These are phyloP conservation scores for Mesitornis unicolor DNA, from an alignment of 2,113 vertebrate species.

Conservation along the genomic window DNA sequence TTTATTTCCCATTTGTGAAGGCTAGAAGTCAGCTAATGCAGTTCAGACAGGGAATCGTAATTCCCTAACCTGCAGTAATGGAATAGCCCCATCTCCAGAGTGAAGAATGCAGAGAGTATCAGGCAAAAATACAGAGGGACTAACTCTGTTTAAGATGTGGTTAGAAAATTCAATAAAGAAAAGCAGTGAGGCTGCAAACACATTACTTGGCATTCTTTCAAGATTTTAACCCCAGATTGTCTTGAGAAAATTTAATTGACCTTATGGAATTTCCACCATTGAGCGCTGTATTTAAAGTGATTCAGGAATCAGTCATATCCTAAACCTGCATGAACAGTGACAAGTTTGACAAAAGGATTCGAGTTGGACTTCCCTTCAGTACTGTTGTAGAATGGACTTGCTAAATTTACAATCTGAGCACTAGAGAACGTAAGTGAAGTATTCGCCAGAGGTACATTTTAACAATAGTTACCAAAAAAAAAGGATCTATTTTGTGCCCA, in stretches of 20 bases:
- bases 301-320: neutral
- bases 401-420: neutral
- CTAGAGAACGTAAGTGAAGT: neutral
- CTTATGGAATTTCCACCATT: neutral
- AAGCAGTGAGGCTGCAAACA: neutral
- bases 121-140: neutral
- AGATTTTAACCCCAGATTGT: neutral
- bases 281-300: accelerated
- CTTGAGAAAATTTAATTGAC: neutral
- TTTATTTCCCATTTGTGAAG: slow-evolving; percentile 17
- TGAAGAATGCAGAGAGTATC: neutral
- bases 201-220: neutral
- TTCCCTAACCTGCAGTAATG: neutral
- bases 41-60: neutral
- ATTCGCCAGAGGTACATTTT: neutral
- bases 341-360: accelerated
- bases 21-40: neutral
- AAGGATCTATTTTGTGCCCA: neutral
- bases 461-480: too few relatives aligned
- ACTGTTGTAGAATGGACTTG: neutral
- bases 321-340: neutral
- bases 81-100: neutral
- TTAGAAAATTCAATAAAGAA: neutral
- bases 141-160: neutral
- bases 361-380: neutral